Percentiles rank a stretch among this genome's conserved stretches.
phyloP scores from a whole-genome alignment of 1,140 invertebrate genomes.

The Holotrichia oblita region DNA sequence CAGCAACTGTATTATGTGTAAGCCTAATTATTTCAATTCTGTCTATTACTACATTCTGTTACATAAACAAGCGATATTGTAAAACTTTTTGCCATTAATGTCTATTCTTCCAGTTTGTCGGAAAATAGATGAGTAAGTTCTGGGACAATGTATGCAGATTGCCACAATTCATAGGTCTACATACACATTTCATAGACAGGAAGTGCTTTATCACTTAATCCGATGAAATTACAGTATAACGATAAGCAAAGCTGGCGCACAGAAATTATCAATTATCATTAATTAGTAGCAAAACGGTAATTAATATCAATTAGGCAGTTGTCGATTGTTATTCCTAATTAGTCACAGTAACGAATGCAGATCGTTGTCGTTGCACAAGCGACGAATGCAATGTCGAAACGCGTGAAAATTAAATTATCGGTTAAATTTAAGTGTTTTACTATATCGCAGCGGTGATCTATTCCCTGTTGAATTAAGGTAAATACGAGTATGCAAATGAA shows the following conservation, averaged over 20 bases:
- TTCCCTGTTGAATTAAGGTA: not conserved
- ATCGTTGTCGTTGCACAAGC: not conserved
- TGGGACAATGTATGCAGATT: too few species aligned
- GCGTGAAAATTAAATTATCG: not conserved
- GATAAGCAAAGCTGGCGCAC: not conserved
- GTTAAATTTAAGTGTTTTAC: not conserved
- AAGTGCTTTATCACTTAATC: not conserved
- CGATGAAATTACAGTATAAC: not conserved
- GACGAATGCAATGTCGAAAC: not conserved
- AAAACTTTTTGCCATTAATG: too few species aligned
- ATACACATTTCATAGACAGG: not conserved
- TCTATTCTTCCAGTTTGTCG: too few species aligned
- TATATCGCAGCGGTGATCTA: not conserved
- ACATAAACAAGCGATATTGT: too few species aligned
- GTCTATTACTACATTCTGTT: too few species aligned
- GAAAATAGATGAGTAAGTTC: too few species aligned
- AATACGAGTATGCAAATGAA: not conserved
- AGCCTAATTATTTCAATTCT: too few species aligned
- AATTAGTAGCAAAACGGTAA: conserved; percentile 17
- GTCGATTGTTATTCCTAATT: conserved; percentile 29
- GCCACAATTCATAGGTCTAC: not conserved
- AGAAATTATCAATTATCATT: conserved; percentile 22
- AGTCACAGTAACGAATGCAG: not conserved
- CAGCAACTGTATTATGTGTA: too few species aligned
- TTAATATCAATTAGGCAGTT: conserved; percentile 5